Evolutionary conservation across 1,140 invertebrate species (phyloP), one percentile per base, ranked within the genome.

Genomic region (Drosophila lini): DNA sequence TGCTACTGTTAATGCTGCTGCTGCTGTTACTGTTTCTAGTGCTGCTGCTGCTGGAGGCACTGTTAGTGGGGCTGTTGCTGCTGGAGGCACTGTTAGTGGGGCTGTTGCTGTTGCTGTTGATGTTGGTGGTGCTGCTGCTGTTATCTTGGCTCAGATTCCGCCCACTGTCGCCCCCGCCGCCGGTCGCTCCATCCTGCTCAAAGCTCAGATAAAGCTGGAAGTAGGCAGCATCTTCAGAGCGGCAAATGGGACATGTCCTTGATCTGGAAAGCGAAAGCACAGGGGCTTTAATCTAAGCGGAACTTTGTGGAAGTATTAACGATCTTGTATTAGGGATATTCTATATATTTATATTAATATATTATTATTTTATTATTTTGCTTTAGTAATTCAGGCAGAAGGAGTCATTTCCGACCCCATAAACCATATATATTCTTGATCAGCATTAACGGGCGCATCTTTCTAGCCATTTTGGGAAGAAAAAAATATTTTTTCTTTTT

Each of bases 181-280:
- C 15, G 5, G 6, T 25, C 11, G n/a, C 11, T 22, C n/a, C 36
- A n/a, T 9, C 13, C 42, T 65, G 60, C 2, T 83, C 81, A 41
- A 83, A 84, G 50, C 71, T 45, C 40, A 83, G 69, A 80, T 63
- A 83, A 31, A 83, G 78, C 22, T 83, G 70, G 7, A 84, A 73
- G 40, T 45, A 80, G 8, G 40, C 34, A 15, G 36, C 19, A 48
- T 56, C 48, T 6, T 40, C 16, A 11, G 41, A 63, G 32, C 81
- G 81, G 44, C 81, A 83, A 60, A 84, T 76, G 32, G 81, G 81
- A 13, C 81, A 83, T 19, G 58, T 52, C n/a, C 13, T 45, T 40
- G 80, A 83, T 40, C 80, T 83, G 44, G 1, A 83, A 67, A 63
- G 40, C 22, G 9, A 19, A 19, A 55, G 34, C 2, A 36, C 4